Evolutionary conservation across 2,888 invertebrate genomes (phyloP).

Genomic region (Spialia ferax): DNA sequence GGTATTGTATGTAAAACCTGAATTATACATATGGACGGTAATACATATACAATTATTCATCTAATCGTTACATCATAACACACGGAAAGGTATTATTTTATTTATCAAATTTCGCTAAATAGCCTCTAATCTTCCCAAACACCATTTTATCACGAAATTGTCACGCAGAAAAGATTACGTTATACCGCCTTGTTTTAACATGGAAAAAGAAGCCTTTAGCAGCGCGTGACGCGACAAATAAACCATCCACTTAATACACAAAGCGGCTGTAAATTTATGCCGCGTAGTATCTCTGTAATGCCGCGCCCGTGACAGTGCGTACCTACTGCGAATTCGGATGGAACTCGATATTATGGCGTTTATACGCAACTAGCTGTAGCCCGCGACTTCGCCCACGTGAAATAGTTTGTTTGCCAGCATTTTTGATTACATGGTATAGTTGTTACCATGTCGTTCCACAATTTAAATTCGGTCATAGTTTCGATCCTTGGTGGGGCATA

Average conservation of each 20-base stretch:
- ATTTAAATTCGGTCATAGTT: no score
- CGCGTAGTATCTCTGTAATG: conserved; percentile 80
- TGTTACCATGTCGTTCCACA: no score
- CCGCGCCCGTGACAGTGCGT: conserved; percentile 79
- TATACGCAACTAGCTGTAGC: no score
- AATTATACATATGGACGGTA: no score
- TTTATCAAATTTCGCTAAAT: not conserved
- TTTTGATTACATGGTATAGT: no score
- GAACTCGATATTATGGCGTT: no score
- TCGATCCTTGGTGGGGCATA: no score
- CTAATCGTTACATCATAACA: not conserved
- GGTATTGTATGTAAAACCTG: no score
- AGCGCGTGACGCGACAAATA: conserved; percentile 82
- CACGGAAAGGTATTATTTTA: not conserved
- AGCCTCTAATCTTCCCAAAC: not conserved
- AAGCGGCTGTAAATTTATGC: conserved; percentile 81
- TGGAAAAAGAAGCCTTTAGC: conserved; percentile 59
- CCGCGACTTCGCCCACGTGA: no score
- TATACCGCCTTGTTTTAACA: conserved; percentile 20
- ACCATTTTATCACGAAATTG: conserved; percentile 5
- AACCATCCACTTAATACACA: conserved; percentile 82
- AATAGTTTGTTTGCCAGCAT: no score
- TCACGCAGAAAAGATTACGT: conserved; percentile 14
- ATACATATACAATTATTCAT: not conserved
- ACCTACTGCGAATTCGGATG: conserved; percentile 53